phyloP scores from a whole-genome alignment of 2,797 vertebrate species.

The Danio albolineatus region DNA sequence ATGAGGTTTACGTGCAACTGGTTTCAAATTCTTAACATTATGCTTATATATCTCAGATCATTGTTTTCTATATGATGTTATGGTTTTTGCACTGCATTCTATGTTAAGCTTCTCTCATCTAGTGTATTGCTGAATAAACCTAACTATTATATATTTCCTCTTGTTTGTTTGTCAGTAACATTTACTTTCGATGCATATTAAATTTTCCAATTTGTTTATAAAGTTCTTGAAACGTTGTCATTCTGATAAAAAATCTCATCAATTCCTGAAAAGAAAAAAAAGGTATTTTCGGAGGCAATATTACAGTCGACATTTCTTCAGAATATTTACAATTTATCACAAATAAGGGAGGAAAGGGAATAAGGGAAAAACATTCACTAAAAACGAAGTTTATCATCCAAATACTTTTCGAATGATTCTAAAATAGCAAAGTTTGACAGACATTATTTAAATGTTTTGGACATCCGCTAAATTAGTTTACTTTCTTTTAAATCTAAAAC shows the following conservation, averaged over 20 bases:
- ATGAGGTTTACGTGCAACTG: conserved; percentile 37
- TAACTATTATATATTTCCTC: conserved; percentile 38
- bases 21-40: conserved; percentile 46
- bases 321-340: conserved; percentile 1
- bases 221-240: neutral
- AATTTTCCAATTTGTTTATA: neutral
- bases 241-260: neutral
- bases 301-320: neutral
- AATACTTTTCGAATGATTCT: neutral
- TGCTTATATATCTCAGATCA: conserved; percentile 27
- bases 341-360: neutral
- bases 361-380: neutral
- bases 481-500: too few relatives aligned
- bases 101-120: conserved; percentile 54
- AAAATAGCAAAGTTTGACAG: neutral
- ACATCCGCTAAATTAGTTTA: neutral
- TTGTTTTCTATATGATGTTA: conserved; percentile 48
- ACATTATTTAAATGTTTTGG: neutral
- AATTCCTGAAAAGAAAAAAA: neutral
- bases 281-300: neutral
- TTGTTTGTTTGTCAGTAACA: neutral
- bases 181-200: conserved; percentile 7
- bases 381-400: neutral
- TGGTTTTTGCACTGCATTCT: conserved; percentile 50
- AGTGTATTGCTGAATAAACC: conserved; percentile 61